phyloP scores from a whole-genome alignment of 2,888 invertebrate genomes.

The Orthonevra nobilis region DNA sequence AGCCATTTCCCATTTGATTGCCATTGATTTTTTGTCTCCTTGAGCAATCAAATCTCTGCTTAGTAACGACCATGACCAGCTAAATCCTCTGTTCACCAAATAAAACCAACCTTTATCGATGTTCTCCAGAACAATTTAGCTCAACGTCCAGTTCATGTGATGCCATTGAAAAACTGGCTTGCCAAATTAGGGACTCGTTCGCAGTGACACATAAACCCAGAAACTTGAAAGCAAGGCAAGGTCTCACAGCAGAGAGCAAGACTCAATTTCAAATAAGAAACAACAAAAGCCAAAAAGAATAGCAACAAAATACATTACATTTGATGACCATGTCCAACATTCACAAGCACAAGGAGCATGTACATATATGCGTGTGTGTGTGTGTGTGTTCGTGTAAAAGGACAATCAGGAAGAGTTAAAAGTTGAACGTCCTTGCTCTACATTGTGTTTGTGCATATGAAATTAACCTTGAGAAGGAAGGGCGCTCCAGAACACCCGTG shows the following conservation, averaged over 20 bases:
- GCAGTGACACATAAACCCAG: constrained; percentile 66
- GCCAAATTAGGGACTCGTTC: constrained; percentile 22
- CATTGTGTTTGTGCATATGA: constrained; percentile 52
- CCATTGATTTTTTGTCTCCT: constrained; percentile 10
- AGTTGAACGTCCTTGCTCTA: constrained; percentile 73
- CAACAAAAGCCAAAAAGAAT: background rate
- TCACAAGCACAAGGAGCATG: constrained; percentile 20
- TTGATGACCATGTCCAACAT: constrained; percentile 71
- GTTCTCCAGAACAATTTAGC: background rate
- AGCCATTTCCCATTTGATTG: constrained; percentile 4
- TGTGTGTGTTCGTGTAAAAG: constrained; percentile 48
- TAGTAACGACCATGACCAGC: constrained; percentile 46
- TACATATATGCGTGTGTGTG: background rate
- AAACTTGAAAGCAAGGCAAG: constrained; percentile 51
- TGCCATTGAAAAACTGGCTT: constrained; percentile 15
- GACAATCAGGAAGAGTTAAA: constrained; percentile 63
- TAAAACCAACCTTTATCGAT: background rate
- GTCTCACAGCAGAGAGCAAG: constrained; percentile 35
- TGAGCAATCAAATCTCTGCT: constrained; percentile 12
- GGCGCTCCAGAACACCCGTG: constrained; percentile 8
- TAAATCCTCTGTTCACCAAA: background rate
- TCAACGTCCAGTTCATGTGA: constrained; percentile 5
- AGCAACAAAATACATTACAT: no score
- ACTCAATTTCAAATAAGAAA: constrained; percentile 32
- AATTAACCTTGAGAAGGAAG: constrained; percentile 67